Evolutionary conservation across 2,888 invertebrate genomes (phyloP), one percentile per base, ranked within the genome.

Genomic region (Leucozona laternaria): DNA sequence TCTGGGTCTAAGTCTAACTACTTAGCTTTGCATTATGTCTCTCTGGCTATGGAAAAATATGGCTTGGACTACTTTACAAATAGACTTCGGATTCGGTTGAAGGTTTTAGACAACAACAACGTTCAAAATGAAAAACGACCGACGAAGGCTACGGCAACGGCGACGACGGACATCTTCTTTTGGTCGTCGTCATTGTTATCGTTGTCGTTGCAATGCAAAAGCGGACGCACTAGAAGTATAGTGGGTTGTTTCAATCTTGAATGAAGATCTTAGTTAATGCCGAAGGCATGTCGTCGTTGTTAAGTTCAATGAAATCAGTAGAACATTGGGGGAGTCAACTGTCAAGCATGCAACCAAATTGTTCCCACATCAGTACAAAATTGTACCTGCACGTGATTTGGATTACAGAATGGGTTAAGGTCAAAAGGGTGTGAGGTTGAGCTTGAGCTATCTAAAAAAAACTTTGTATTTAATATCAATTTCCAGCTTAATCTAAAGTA

Each of bases 81-180:
- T 86, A 86, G 86, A 82, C 81, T 82, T 78, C 64, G 86, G 86
- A 86, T 86, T 81, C 81, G 75, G 86, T 86, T 79, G 81, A 86
- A 79, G 85, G 85, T 86, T 86, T 86, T 64, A 62, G 37, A 68
- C 79, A 55, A 17, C 45, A 31, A 50, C 50, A 53, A 79, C 48
- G 57, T 37, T 55, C 48, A 57, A 70, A 45, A 57, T 40, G 48
- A 45, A 78, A 48, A 70, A 66, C 15, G 10, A 50, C 34, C n/a
- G 11, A 48, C 22, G n/a, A n/a, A n/a, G n/a, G 20, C 11, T 2
- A 3, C 5, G 25, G n/a, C n/a, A n/a, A n/a, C n/a, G n/a, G n/a
- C n/a, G n/a, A n/a, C 45, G 10, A 4, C 22, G 43, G 43, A 28
- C 34, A 20, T 31, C 48, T 34, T 48, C 48, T 66, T 66, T 48